Evolutionary conservation across 2,113 vertebrate genomes (phyloP), one percentile per base, ranked within the genome.

Genomic region (Salvelinus fontinalis): DNA sequence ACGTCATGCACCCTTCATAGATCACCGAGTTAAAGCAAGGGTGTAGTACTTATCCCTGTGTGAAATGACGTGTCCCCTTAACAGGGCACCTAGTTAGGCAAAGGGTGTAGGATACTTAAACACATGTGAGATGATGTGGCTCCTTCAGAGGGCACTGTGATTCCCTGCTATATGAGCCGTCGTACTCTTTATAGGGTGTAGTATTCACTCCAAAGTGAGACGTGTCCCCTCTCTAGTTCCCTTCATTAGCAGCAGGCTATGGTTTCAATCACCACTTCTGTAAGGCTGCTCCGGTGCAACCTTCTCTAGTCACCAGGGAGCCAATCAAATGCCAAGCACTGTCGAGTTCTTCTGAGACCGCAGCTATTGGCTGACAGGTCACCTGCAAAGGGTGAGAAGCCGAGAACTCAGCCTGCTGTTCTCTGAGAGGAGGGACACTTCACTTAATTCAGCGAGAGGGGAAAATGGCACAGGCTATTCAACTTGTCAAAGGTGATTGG

Each of bases 211-310:
- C 73, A 81, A 68, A 70, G 13, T 44, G 5, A 76, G 75, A 70
- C 79, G 77, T 81, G 84, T 39, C 75, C 20, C 51, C 60, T 83
- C 70, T 26, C 65, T 73, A 77, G 75, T 62, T 69, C 71, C 74
- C 72, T 75, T 80, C 69, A 83, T 86, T 78, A 79, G 3, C 39
- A 44, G 18, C 49, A 71, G 59, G 60, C 44, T 48, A 44, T 16
- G 74, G 51, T 39, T 67, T 71, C 26, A 44, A 44, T 49, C 70
- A 71, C 22, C 68, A 39, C 68, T 22, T 70, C n/a, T 9, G 44
- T 39, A 62, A 49, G 9, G 39, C 67, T 6, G n/a, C 6, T 34
- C 68, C 22, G 20, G 18, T 39, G 20, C 67, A 44, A 44, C 20
- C 34, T 70, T 24, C 44, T 26, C n/a, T 26, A 39, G 68, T 14